These are phyloP conservation scores for Colaptes auratus DNA, from an alignment of 2,113 vertebrate species.

Conservation along the genomic window DNA sequence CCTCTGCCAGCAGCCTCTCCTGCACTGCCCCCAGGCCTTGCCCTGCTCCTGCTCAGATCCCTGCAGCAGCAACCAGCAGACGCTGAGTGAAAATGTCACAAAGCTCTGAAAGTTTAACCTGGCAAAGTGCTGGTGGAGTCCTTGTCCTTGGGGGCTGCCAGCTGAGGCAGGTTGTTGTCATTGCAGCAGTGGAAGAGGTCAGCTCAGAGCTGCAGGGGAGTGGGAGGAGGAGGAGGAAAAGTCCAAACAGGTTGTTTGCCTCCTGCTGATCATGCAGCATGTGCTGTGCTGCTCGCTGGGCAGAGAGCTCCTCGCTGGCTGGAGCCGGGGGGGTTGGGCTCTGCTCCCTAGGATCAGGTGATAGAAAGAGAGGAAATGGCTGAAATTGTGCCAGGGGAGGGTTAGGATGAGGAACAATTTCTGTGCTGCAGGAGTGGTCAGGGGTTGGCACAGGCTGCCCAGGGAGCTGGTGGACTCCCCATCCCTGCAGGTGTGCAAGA, in stretches of 20 bases:
- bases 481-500: no score
- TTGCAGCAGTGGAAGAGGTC: not conserved
- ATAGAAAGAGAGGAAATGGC: no score
- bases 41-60: conserved; percentile 46
- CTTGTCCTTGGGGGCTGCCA: conserved; percentile 1
- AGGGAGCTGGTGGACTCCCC: no score
- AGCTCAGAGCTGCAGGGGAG: not conserved
- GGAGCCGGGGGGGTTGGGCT: no score
- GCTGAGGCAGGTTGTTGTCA: not conserved
- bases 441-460: no score
- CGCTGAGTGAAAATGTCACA: not conserved
- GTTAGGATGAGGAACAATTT: no score
- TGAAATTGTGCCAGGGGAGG: no score
- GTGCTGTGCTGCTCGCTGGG: not conserved
- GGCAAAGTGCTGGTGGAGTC: not conserved
- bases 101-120: not conserved
- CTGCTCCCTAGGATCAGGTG: no score
- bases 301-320: not conserved
- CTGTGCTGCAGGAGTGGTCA: no score
- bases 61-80: conserved; percentile 11
- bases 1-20: not conserved
- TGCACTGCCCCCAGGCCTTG: not conserved
- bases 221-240: not conserved
- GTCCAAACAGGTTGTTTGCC: not conserved
- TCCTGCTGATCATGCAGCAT: not conserved